A percentile compares a stretch with the other conserved stretches of the same genome.
phyloP scores from a whole-genome alignment of 2,797 vertebrate species.

The Argentina silus region DNA sequence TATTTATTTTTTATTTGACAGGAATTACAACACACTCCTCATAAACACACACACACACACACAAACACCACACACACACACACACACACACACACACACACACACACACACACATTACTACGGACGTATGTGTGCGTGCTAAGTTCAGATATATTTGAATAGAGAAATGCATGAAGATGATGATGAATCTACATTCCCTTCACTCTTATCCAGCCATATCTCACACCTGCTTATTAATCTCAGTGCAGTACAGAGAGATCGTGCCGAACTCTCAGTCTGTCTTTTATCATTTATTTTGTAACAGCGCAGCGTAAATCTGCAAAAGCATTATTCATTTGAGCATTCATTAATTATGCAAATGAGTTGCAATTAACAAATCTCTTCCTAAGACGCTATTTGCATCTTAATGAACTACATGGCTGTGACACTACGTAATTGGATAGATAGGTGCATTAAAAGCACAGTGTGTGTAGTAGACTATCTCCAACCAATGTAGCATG shows the following conservation, averaged over 20 bases:
- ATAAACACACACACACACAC: not conserved
- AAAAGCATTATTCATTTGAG: slow-evolving; percentile 91
- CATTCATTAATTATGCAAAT: slow-evolving; percentile 97
- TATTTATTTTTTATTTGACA: not conserved
- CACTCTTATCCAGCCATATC: slow-evolving; percentile 18
- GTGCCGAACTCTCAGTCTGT: slow-evolving; percentile 81
- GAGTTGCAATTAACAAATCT: slow-evolving; percentile 93
- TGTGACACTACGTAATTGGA: slow-evolving; percentile 91
- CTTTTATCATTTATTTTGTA: slow-evolving; percentile 93
- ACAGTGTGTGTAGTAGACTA: slow-evolving; percentile 46
- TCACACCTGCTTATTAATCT: slow-evolving; percentile 80
- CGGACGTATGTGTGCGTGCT: not conserved
- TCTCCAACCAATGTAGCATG: slow-evolving; percentile 17
- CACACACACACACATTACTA: not conserved
- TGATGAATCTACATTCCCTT: not conserved
- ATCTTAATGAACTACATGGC: slow-evolving; percentile 91
- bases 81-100: slow-evolving; percentile 8
- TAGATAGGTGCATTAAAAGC: slow-evolving; percentile 84
- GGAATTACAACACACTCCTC: not conserved
- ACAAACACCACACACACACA: not conserved
- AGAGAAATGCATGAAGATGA: not conserved
- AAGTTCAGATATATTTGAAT: not conserved
- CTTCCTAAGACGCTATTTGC: slow-evolving; percentile 87
- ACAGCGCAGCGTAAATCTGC: slow-evolving; percentile 86
- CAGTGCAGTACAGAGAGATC: slow-evolving; percentile 79